A percentile compares a stretch with the other conserved stretches of the same genome.
These are phyloP conservation scores for Lysandra bellargus DNA, from an alignment of 2,888 invertebrate genomes.

Conservation along the genomic window DNA sequence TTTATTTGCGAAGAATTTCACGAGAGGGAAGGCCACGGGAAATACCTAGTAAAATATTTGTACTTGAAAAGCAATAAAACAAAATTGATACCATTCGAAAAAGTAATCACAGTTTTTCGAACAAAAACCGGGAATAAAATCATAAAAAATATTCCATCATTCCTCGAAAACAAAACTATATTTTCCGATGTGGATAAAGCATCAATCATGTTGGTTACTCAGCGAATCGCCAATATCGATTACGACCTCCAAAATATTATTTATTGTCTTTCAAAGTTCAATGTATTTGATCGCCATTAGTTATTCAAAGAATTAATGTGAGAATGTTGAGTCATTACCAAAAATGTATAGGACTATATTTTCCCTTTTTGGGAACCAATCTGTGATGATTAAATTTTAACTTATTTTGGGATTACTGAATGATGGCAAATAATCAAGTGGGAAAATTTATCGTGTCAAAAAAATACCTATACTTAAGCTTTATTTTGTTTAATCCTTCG, in stretches of 20 bases:
- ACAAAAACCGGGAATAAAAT: constrained; percentile 42
- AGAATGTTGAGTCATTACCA: not conserved
- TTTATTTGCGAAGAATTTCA: too few relatives aligned
- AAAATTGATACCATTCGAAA: not conserved
- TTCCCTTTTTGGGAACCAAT: too few relatives aligned
- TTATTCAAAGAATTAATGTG: not conserved
- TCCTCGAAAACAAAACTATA: constrained; percentile 51
- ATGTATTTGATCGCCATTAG: not conserved
- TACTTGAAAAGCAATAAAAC: constrained; percentile 7
- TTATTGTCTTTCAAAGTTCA: constrained; percentile 43
- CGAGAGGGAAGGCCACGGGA: not conserved
- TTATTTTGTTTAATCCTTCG: too few relatives aligned
- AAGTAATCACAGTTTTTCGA: constrained; percentile 36
- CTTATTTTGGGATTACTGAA: too few relatives aligned
- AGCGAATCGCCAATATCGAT: constrained; percentile 67
- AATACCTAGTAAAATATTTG: not conserved
- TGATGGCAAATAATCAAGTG: too few relatives aligned
- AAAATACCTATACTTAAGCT: too few relatives aligned
- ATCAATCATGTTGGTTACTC: constrained; percentile 60
- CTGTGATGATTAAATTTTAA: too few relatives aligned
- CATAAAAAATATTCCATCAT: constrained; percentile 24
- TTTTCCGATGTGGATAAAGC: constrained; percentile 53
- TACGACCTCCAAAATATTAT: constrained; percentile 60
- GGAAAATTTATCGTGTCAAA: too few relatives aligned
- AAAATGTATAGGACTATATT: not conserved